Conservation (phyloP, 1,140 invertebrate genomes). For the Choristoneura fumiferana region DNA sequence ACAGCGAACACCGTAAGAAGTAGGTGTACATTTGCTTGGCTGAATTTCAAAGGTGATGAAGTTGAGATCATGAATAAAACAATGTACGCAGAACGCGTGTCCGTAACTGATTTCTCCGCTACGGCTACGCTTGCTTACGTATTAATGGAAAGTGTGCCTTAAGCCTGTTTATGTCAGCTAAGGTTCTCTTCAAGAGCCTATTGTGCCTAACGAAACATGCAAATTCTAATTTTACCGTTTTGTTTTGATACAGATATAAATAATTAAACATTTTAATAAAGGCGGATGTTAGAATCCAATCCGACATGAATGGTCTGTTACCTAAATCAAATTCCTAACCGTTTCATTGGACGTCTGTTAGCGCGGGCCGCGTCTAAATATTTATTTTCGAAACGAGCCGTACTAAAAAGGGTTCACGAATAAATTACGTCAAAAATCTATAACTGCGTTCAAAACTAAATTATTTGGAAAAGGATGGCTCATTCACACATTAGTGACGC, state of each 20-base stretch:
- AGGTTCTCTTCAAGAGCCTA: conserved; percentile 5
- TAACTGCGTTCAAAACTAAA: conserved; percentile 69
- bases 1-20: no score
- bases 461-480: conserved; percentile 64
- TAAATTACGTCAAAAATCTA: conserved; percentile 71
- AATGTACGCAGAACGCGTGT: conserved; percentile 17
- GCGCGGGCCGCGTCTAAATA: conserved; percentile 13
- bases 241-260: conserved; percentile 6
- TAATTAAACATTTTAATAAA: conserved; percentile 7
- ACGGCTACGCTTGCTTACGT: conserved; percentile 5
- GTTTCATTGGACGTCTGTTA: conserved; percentile 10
- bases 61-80: conserved; percentile 14
- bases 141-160: conserved; percentile 18
- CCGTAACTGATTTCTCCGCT: conserved; percentile 13
- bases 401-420: conserved; percentile 56
- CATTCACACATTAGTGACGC: conserved; percentile 74
- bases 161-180: conserved; percentile 14
- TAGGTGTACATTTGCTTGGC: neutral
- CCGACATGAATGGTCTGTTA: neutral
- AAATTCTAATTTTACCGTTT: conserved; percentile 11
- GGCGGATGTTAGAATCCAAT: conserved; percentile 6
- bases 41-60: conserved; percentile 7
- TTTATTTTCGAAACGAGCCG: conserved; percentile 22
- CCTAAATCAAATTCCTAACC: conserved; percentile 15
- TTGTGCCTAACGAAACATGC: conserved; percentile 15